Evolutionary conservation across 2,797 vertebrate species (phyloP), one percentile per base, ranked within the genome.

Genomic region (Meriones psammophilus): DNA sequence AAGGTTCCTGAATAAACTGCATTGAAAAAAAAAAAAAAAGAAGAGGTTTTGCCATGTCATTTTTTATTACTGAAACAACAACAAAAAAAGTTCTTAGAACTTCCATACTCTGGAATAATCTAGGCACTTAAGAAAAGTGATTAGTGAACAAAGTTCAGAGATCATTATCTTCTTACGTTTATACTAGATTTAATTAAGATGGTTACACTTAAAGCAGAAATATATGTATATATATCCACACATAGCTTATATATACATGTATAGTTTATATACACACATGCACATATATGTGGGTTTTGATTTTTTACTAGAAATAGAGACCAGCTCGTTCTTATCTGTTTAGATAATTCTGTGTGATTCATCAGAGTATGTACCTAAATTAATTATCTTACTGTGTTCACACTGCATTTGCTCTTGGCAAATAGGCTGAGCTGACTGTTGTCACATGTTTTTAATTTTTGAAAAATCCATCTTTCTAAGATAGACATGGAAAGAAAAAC

Each of bases 401-500:
- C 15, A 20, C 78, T 96, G n/a, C 33, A 58, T 97, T 98, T 97
- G 89, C 97, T 97, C 90, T 97, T 98, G 96, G 94, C 95, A 95
- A 83, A 66, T 94, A 50, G 92, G 96, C 94, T 96, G 88, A 96
- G 97, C 79, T 97, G 77, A 88, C 89, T 96, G 77, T 93, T 95
- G 86, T 98, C 98, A 97, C 96, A 96, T 97, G 97, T 97, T 98
- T 98, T 96, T 97, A 96, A 98, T 98, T 98, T 98, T 94, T 96
- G 96, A 97, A 98, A 98, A 98, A 97, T 97, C 89, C 96, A 95
- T 97, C 74, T 96, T 98, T 98, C 97, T 96, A 97, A 97, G 98
- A 97, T 97, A 97, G 97, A 98, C 90, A 85, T n/a, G 22, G 96
- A 94, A 96, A 97, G 94, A 94, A 39, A 89, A 96, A 73, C 90